These are phyloP conservation scores for Hipposideros larvatus DNA, from an alignment of 2,797 vertebrate species.

Conservation along the genomic window DNA sequence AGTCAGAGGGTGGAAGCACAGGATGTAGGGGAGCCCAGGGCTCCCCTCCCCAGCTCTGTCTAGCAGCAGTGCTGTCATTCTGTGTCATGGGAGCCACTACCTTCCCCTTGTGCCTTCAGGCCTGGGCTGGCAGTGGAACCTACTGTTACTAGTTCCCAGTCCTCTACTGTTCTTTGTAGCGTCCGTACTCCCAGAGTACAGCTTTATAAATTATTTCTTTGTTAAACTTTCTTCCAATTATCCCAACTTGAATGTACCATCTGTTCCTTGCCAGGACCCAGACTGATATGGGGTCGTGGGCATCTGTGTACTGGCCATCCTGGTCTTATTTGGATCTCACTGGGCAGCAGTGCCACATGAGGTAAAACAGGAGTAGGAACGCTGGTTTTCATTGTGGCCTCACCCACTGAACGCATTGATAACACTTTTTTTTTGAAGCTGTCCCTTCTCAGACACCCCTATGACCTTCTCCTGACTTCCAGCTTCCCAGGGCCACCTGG, in stretches of 20 bases:
- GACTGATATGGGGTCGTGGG: background rate
- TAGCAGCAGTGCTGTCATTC: background rate
- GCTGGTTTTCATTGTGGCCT: background rate
- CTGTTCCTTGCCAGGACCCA: constrained; percentile 22
- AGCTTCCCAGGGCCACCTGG: background rate
- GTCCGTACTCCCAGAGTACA: background rate
- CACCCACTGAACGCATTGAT: background rate
- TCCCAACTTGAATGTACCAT: background rate
- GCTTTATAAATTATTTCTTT: background rate
- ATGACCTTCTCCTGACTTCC: background rate
- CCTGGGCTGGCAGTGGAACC: background rate
- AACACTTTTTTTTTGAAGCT: background rate
- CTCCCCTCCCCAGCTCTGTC: background rate
- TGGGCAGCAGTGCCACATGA: background rate
- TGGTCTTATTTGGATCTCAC: background rate
- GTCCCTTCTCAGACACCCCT: background rate
- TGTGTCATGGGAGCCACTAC: background rate
- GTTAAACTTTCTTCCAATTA: background rate
- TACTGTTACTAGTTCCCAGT: background rate
- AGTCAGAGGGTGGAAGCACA: background rate
- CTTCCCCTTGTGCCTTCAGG: background rate
- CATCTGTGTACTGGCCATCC: background rate
- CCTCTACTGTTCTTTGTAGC: background rate
- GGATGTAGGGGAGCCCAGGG: background rate
- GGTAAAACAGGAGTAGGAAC: too few relatives aligned